These are phyloP conservation scores for Aleiodes testaceus DNA, from an alignment of 2,888 invertebrate genomes.

Conservation along the genomic window DNA sequence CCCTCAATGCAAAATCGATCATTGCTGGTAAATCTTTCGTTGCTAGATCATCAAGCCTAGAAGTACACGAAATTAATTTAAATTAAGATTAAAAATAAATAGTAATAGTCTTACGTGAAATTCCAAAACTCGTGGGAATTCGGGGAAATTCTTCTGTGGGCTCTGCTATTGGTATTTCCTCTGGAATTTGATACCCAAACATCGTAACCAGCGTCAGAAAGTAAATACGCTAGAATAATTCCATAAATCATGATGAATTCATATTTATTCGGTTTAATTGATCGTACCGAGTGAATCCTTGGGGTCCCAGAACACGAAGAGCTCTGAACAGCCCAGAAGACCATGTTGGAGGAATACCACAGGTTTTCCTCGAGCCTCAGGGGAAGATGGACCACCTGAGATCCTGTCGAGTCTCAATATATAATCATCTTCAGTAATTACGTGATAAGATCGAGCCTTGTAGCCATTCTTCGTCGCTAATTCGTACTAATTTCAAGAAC, in stretches of 20 bases:
- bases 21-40: slow-evolving; percentile 87
- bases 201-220: slow-evolving; percentile 76
- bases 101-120: slow-evolving; percentile 59
- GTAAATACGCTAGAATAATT: slow-evolving; percentile 57
- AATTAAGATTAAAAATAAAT: neutral
- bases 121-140: slow-evolving; percentile 34
- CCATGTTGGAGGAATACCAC: too few species aligned
- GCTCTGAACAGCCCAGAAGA: too few species aligned
- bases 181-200: slow-evolving; percentile 75
- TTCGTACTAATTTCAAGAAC: too few species aligned
- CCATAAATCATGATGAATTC: neutral
- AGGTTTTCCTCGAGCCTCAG: too few species aligned
- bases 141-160: slow-evolving; percentile 21
- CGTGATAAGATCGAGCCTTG: too few species aligned
- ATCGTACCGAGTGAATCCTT: too few species aligned
- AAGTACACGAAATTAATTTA: neutral
- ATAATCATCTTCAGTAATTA: too few species aligned
- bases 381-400: too few species aligned
- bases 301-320: too few species aligned
- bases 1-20: slow-evolving; percentile 80
- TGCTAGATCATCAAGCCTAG: slow-evolving; percentile 90
- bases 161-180: slow-evolving; percentile 53
- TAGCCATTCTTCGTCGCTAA: too few species aligned
- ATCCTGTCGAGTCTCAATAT: too few species aligned
- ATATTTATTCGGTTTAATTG: too few species aligned